Conservation (phyloP, 2,113 vertebrate genomes). For the Amia ocellicauda region DNA sequence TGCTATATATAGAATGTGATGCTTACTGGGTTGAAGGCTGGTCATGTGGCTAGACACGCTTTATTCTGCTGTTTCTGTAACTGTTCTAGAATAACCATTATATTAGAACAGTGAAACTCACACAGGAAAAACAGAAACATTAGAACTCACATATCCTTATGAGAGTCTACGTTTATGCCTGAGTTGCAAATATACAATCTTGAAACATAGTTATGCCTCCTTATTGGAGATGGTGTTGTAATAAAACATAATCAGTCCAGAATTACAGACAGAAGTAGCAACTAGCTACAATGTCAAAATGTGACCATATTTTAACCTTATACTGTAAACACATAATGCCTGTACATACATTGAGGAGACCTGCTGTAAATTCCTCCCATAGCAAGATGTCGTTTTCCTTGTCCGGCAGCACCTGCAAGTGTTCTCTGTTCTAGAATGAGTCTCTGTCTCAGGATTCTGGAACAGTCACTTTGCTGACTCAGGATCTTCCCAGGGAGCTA, state of each 20-base stretch:
- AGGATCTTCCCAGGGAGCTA: conserved; percentile 32
- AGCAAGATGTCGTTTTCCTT: conserved; percentile 7
- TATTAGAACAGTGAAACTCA: conserved; percentile 47
- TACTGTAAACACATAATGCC: conserved; percentile 48
- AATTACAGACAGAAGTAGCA: conserved; percentile 18
- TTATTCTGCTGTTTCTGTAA: neutral
- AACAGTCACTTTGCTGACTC: conserved; percentile 20
- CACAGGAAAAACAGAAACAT: conserved; percentile 23
- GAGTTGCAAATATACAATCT: conserved; percentile 64
- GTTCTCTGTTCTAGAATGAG: conserved; percentile 20
- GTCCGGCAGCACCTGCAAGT: neutral
- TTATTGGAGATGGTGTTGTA: conserved; percentile 3
- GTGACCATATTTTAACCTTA: conserved; percentile 35
- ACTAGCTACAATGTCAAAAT: neutral
- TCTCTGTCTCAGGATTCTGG: conserved; percentile 18
- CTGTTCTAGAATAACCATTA: conserved; percentile 23
- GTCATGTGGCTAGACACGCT: too few species aligned
- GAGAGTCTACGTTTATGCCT: conserved; percentile 51
- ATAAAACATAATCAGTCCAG: conserved; percentile 48
- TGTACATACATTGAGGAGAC: conserved; percentile 39
- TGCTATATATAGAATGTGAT: neutral
- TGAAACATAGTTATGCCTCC: conserved; percentile 40
- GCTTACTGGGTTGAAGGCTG: too few species aligned
- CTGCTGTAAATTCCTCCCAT: conserved; percentile 11
- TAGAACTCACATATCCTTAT: conserved; percentile 16